phyloP scores from a whole-genome alignment of 2,113 vertebrate species.

The Lathamus discolor region DNA sequence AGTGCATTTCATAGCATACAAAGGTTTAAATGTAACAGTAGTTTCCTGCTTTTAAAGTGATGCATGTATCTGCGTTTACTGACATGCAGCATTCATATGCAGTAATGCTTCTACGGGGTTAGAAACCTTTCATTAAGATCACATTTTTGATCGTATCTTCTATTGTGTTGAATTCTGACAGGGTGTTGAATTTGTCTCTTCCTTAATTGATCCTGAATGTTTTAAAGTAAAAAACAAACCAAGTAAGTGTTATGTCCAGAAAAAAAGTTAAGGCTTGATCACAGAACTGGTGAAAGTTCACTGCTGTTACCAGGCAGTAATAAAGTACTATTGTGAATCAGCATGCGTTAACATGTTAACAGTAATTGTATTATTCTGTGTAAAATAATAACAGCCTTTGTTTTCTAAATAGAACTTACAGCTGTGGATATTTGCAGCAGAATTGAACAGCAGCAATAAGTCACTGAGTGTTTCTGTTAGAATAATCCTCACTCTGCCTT shows the following conservation, averaged over 20 bases:
- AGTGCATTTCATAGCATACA: not conserved
- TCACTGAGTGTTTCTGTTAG: not conserved
- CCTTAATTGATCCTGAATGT: not conserved
- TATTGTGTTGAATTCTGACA: not conserved
- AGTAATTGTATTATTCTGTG: not conserved
- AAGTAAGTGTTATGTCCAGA: accelerated
- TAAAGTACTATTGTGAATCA: not conserved
- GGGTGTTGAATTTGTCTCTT: not conserved
- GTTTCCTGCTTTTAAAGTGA: not conserved
- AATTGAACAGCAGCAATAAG: not conserved
- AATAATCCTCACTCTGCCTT: not conserved
- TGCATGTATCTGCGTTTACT: not conserved
- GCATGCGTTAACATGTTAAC: not conserved
- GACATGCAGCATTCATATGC: not conserved
- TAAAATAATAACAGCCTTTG: not conserved
- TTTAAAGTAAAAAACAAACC: not conserved
- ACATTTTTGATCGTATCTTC: not conserved
- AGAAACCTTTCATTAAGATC: not conserved
- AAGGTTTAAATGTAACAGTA: not conserved
- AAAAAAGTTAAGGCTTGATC: not conserved
- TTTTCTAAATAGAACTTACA: not conserved
- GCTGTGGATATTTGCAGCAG: not conserved
- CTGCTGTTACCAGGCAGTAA: not conserved
- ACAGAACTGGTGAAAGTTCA: not conserved
- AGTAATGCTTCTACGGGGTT: not conserved